phyloP scores from a whole-genome alignment of 2,797 vertebrate species.

The Sparidentex hasta region DNA sequence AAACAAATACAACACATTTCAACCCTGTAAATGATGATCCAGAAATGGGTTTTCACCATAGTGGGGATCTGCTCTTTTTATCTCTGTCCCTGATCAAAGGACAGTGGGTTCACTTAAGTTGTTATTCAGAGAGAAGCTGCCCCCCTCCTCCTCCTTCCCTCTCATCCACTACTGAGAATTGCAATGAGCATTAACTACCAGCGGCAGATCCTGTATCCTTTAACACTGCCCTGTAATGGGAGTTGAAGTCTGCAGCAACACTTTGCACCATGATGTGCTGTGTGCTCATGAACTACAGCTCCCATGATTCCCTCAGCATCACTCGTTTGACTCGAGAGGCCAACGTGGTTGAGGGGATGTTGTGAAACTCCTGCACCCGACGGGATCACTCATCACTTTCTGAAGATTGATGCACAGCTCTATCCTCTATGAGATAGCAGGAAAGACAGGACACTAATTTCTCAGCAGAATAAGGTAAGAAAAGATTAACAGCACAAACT shows the following conservation, averaged over 20 bases:
- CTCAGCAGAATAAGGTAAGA: slow-evolving; percentile 67
- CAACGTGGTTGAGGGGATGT: slow-evolving; percentile 58
- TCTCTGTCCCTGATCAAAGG: background rate
- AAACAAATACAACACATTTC: slow-evolving; percentile 4
- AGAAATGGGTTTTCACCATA: background rate
- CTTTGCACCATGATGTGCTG: background rate
- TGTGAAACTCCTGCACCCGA: slow-evolving; percentile 76
- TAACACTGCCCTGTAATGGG: slow-evolving; percentile 55
- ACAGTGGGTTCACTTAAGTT: background rate
- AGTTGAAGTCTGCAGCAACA: slow-evolving; percentile 73
- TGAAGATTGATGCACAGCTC: slow-evolving; percentile 43
- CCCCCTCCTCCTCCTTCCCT: background rate
- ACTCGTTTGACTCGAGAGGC: slow-evolving; percentile 33
- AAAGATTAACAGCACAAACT: background rate
- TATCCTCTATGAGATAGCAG: slow-evolving; percentile 31
- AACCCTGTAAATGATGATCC: background rate
- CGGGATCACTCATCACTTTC: slow-evolving; percentile 60
- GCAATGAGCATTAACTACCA: slow-evolving; percentile 26
- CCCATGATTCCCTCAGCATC: slow-evolving; percentile 72
- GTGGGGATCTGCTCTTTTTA: background rate
- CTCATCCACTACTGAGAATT: slow-evolving; percentile 48
- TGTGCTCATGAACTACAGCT: slow-evolving; percentile 73
- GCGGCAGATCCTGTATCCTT: slow-evolving; percentile 46
- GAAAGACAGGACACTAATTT: slow-evolving; percentile 16
- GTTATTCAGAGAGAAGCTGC: slow-evolving; percentile 19